Conservation (phyloP, 2,113 vertebrate genomes). For the Odobenus rosmarus region DNA sequence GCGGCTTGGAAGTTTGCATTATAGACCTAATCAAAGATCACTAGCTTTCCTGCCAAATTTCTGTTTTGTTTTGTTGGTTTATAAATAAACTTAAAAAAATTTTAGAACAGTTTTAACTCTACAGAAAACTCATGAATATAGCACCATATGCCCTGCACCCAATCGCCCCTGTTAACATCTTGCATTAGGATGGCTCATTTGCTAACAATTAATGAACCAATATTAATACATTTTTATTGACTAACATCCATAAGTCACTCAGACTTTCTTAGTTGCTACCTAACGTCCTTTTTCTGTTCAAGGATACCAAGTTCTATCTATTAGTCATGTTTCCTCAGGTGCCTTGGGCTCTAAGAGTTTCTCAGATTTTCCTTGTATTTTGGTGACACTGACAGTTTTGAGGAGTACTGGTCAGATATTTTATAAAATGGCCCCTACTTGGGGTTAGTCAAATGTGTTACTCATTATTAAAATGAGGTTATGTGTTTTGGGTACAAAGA, state of each 20-base stretch:
- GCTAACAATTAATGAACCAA: neutral
- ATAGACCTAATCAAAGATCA: neutral
- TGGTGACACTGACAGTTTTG: neutral
- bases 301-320: neutral
- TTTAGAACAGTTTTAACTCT: neutral
- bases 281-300: neutral
- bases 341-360: neutral
- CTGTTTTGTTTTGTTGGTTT: neutral
- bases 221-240: neutral
- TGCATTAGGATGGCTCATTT: neutral
- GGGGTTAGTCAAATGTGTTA: neutral
- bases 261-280: neutral
- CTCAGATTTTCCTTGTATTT: neutral
- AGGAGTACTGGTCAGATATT: neutral
- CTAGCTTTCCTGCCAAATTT: neutral
- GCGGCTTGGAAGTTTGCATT: neutral
- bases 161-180: neutral
- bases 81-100: neutral
- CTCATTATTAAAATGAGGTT: neutral
- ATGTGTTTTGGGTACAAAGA: neutral
- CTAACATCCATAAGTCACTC: neutral
- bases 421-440: neutral
- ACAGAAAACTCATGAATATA: neutral
- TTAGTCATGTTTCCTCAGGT: neutral
- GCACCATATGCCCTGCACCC: too few relatives aligned